These are phyloP conservation scores for Falcaria lacertinaria DNA, from an alignment of 2,888 invertebrate species.

Conservation along the genomic window DNA sequence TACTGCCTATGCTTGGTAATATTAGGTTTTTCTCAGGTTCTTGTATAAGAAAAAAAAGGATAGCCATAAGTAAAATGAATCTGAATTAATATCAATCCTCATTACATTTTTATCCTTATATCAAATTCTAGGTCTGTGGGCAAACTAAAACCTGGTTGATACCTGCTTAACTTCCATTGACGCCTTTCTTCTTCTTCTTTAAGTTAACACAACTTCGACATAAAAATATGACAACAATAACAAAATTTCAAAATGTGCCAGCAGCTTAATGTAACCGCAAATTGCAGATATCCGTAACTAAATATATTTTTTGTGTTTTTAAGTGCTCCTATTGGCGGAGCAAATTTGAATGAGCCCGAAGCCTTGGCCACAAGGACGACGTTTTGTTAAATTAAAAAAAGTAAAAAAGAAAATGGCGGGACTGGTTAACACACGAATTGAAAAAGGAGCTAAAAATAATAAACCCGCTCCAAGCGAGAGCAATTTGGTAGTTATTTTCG, in stretches of 20 bases:
- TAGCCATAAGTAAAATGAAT: no score
- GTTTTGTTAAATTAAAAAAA: slow-evolving; percentile 39
- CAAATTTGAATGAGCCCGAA: slow-evolving; percentile 37
- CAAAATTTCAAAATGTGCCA: slow-evolving; percentile 14
- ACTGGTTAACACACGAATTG: slow-evolving; percentile 21
- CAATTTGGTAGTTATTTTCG: slow-evolving; percentile 46
- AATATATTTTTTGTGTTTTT: slow-evolving; percentile 27
- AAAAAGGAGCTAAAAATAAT: slow-evolving; percentile 29
- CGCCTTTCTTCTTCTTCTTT: no score
- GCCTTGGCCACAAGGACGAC: slow-evolving; percentile 58
- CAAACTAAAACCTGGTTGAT: no score
- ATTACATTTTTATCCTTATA: no score
- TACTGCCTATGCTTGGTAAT: no score
- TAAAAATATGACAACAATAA: slow-evolving; percentile 7
- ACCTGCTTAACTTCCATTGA: no score
- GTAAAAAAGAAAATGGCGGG: slow-evolving; percentile 42
- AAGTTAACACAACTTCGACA: no score
- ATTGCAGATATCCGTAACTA: slow-evolving; percentile 26
- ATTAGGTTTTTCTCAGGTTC: no score
- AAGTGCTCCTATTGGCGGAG: slow-evolving; percentile 20
- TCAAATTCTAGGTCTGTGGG: no score
- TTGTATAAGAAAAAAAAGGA: no score
- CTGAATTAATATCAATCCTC: no score
- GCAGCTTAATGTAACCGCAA: slow-evolving; percentile 39
- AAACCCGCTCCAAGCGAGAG: slow-evolving; percentile 32